phyloP scores from a whole-genome alignment of 2,888 invertebrate species.

The Rotaria macrura region DNA sequence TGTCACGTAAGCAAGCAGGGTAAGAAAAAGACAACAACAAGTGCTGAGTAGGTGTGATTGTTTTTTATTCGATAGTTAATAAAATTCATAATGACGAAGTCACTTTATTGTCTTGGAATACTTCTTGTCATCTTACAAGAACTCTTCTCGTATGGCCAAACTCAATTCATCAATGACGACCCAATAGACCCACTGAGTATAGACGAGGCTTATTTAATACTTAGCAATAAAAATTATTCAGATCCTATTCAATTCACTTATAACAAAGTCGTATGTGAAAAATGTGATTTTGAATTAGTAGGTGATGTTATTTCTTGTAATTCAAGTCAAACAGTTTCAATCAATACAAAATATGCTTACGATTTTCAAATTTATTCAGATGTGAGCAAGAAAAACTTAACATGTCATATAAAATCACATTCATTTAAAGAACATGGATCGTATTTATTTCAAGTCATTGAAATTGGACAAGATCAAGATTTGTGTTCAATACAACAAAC shows the following conservation, averaged over 20 bases:
- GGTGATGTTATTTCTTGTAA: background rate
- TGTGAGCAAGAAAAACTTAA: background rate
- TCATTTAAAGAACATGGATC: background rate
- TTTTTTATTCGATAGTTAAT: background rate
- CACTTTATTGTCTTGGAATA: background rate
- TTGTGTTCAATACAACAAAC: background rate
- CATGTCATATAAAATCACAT: background rate
- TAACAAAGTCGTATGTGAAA: background rate
- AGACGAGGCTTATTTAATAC: background rate
- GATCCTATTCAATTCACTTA: background rate
- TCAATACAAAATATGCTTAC: background rate
- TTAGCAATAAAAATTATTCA: background rate
- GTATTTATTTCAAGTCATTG: background rate
- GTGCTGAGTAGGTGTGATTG: background rate
- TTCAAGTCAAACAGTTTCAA: background rate
- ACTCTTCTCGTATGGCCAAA: background rate
- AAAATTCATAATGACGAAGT: background rate
- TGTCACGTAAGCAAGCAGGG: background rate
- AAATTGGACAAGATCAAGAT: background rate
- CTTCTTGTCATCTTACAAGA: background rate
- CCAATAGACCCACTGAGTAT: background rate
- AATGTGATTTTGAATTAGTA: background rate
- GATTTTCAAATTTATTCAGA: background rate
- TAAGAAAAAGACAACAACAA: too few species aligned
- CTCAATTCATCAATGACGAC: background rate